These are phyloP conservation scores for Corythoichthys haematopterus DNA, from an alignment of 2,113 vertebrate species.

Conservation along the genomic window DNA sequence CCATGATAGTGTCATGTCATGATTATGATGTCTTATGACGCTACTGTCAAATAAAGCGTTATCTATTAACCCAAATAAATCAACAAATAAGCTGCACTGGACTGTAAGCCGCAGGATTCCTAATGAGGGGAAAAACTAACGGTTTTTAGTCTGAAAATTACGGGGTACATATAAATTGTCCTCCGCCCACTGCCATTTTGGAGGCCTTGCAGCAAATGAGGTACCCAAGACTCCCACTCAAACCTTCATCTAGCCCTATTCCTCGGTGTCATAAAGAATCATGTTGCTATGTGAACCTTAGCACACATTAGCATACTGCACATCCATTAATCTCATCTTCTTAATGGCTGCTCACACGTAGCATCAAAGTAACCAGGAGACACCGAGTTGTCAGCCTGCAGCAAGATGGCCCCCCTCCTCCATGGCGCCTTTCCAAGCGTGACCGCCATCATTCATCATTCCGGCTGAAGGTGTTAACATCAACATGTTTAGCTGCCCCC, in stretches of 20 bases:
- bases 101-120: too few species aligned
- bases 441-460: constrained; percentile 59
- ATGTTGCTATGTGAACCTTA: neutral
- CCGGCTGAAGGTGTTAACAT: constrained; percentile 38
- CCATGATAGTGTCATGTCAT: too few species aligned
- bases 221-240: neutral
- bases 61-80: too few species aligned
- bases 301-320: neutral
- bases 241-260: neutral
- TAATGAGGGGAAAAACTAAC: too few species aligned
- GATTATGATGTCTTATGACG: too few species aligned
- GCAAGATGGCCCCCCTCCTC: constrained; percentile 30
- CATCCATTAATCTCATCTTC: constrained; percentile 3
- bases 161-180: neutral
- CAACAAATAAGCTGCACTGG: too few species aligned
- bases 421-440: constrained; percentile 32
- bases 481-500: constrained; percentile 39
- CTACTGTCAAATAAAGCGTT: too few species aligned
- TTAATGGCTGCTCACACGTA: constrained; percentile 36
- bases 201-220: neutral
- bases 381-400: constrained; percentile 33
- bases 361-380: constrained; percentile 24
- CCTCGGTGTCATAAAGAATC: neutral
- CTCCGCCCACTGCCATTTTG: neutral
- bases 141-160: too few species aligned